phyloP scores from a whole-genome alignment of 1,140 invertebrate species.

The Streblospio benedicti region DNA sequence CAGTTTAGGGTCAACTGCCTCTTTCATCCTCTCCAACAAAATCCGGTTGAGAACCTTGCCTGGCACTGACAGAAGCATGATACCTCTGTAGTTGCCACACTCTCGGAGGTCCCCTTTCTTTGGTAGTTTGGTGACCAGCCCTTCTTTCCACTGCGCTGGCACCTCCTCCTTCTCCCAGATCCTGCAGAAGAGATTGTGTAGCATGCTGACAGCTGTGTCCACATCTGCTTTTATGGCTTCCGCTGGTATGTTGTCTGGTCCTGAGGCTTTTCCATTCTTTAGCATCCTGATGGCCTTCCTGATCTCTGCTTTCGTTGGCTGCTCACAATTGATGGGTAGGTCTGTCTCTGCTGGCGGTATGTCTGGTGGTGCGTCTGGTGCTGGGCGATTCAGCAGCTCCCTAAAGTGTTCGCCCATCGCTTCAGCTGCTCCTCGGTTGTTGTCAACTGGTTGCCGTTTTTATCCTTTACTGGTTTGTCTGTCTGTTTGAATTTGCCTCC shows the following conservation, averaged over 20 bases:
- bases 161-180: slow-evolving; percentile 4
- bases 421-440: not conserved
- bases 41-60: slow-evolving; percentile 5
- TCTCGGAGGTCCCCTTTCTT: slow-evolving; percentile 5
- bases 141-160: slow-evolving; percentile 19
- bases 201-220: not conserved
- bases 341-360: not conserved
- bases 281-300: not conserved
- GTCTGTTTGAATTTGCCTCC: not conserved
- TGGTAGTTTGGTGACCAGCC: slow-evolving; percentile 1
- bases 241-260: slow-evolving; percentile 1
- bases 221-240: not conserved
- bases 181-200: not conserved
- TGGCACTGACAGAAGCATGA: slow-evolving; percentile 5
- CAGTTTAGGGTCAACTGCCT: not conserved
- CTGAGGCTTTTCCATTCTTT: slow-evolving; percentile 1
- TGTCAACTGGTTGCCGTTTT: not conserved
- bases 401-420: slow-evolving; percentile 5
- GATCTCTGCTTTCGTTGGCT: slow-evolving; percentile 1
- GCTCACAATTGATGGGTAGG: not conserved
- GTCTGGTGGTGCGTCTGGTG: not conserved
- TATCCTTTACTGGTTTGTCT: slow-evolving; percentile 2
- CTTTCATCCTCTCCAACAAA: slow-evolving; percentile 7
- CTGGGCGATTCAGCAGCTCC: slow-evolving; percentile 1
- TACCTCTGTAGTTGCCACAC: slow-evolving; percentile 2